phyloP scores from a whole-genome alignment of 1,140 invertebrate species.

The Epicauta chinensis region DNA sequence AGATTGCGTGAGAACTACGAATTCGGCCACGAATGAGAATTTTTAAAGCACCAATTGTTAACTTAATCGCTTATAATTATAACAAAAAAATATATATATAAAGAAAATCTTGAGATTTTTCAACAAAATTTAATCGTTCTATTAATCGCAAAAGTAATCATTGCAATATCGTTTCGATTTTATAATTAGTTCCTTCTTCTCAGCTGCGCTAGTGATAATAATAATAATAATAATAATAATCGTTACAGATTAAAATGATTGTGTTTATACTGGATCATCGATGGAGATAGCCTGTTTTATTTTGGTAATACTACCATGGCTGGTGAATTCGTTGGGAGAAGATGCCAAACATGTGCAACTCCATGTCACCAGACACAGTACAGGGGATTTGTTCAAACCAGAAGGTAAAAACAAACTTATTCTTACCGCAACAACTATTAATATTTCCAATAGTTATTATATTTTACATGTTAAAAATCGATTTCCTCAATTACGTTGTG shows the following conservation, averaged over 20 bases:
- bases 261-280: slow-evolving; percentile 5
- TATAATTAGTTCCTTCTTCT: too few species aligned
- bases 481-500: too few species aligned
- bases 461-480: too few species aligned
- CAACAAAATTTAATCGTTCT: too few species aligned
- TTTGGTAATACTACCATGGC: slow-evolving; percentile 6
- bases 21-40: background rate
- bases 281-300: slow-evolving; percentile 8
- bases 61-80: slow-evolving; percentile 2
- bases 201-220: background rate
- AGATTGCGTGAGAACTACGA: background rate
- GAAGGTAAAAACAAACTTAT: slow-evolving; percentile 42
- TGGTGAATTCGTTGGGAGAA: slow-evolving; percentile 2
- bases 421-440: background rate
- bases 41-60: background rate
- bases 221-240: background rate
- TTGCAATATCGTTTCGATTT: too few species aligned
- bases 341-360: background rate
- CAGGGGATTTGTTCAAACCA: slow-evolving; percentile 52
- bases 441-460: background rate
- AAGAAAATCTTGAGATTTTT: too few species aligned
- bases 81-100: slow-evolving; percentile 2
- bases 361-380: slow-evolving; percentile 47
- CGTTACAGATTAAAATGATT: slow-evolving; percentile 10
- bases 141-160: too few species aligned